Evolutionary conservation across 2,797 vertebrate genomes (phyloP).

Genomic region (Argyrosomus regius): DNA sequence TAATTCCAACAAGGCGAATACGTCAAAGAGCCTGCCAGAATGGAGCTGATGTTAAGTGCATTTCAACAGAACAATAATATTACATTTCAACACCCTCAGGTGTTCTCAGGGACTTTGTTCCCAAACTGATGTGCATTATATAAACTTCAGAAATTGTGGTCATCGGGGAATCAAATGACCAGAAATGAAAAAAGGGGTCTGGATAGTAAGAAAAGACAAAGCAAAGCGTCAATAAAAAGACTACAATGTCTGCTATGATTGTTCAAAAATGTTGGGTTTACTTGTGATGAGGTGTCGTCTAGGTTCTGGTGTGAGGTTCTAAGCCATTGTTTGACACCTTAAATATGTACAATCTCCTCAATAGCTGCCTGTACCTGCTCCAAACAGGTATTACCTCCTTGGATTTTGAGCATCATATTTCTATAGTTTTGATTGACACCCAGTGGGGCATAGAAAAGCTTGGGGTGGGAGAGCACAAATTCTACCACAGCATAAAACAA

Average conservation of each 20-base stretch:
- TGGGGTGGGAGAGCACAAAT: slow-evolving; percentile 10
- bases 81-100: slow-evolving; percentile 20
- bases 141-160: background rate
- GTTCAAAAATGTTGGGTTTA: background rate
- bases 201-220: too few species aligned
- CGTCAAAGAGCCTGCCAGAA: slow-evolving; percentile 7
- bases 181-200: background rate
- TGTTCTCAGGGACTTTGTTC: background rate
- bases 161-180: background rate
- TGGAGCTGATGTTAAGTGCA: slow-evolving; percentile 21
- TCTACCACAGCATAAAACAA: slow-evolving; percentile 21
- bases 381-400: slow-evolving; percentile 9
- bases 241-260: background rate
- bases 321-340: slow-evolving; percentile 14
- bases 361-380: background rate
- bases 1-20: slow-evolving; percentile 20
- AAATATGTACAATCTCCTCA: background rate
- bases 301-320: background rate
- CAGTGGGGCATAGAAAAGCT: slow-evolving; percentile 46
- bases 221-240: too few species aligned
- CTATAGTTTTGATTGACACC: slow-evolving; percentile 57
- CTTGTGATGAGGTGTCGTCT: background rate
- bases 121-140: background rate
- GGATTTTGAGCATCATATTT: slow-evolving; percentile 34
- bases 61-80: slow-evolving; percentile 26